Evolutionary conservation across 2,797 vertebrate species (phyloP), one percentile per base, ranked within the genome.

Genomic region (Momotus momota): DNA sequence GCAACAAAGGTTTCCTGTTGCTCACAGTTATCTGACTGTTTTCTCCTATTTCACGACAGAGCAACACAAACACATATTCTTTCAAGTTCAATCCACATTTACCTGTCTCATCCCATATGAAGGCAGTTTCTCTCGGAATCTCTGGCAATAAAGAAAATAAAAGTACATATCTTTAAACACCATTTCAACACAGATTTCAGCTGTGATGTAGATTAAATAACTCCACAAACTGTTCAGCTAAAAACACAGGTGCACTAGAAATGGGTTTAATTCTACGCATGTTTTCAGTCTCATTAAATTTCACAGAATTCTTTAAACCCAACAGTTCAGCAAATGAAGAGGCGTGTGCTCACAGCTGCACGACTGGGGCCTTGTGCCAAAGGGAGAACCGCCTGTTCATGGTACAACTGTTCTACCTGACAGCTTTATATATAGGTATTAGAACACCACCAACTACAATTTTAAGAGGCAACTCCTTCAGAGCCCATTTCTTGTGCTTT

Each of bases 121-220:
- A 29, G 99, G 99, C 6, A 99, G 98, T 80, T 98, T 99, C 97
- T 99, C 98, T 78, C 99, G 98, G 97, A 99, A 99, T 96, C 94
- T 98, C 99, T 99, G 94, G 1, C 95, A 89, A 87, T 75, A 88
- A 57, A 72, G 48, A 67, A 77, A 72, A 29, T 2, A 86, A 62
- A 23, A 69, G n/a, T 2, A 33, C 1, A 4, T 9, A 31, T 35
- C 55, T 83, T 86, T 57, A 72, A 73, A 64, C 23, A 48, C 4
- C 18, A 58, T 15, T 57, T 26, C 51, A 95, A 48, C 27, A 89
- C 4, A 73, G 14, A 52, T 33, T 51, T 54, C 6, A 48, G 11
- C 48, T 60, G 10, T 3, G 9, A 25, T 6, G 45, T 52, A 81
- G 12, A 41, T 22, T 40, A 81, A n/a, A 29, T 10, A 73, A 80